Evolutionary conservation across 2,888 invertebrate genomes (phyloP), one percentile per base, ranked within the genome.

Genomic region (Myopa tessellatipennis): DNA sequence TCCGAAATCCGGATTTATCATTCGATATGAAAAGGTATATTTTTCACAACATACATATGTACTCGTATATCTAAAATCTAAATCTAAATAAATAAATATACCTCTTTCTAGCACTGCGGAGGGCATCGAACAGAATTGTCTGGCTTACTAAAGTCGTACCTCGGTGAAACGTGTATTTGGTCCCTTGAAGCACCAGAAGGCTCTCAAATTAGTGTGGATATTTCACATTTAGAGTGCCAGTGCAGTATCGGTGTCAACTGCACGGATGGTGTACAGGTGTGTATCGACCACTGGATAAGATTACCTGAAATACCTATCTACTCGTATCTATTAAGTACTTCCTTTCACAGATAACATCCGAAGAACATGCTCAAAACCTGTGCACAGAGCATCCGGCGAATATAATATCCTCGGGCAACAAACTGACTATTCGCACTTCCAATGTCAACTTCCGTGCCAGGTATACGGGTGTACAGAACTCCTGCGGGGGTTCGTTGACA

Each of bases 401-500:
- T 36, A 79, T 68, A 45, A 78, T 85, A 36, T 72, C 78, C 16
- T 36, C 36, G 4, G 38, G 38, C 36, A 65, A 38, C 36, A 8
- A 65, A 10, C 5, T 65, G 16, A 65, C 3, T 2, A 74, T 88
- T 12, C 55, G 71, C 34, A 75, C 85, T 0, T 71, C 71, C 0
- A 82, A 83, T 12, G 81, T 86, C 8, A 79, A 79, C 14, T 84
- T 89, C 14, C 55, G 75, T 4, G 89, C 91, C 2, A 90, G 90
- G 80, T 92, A 91, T 82, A 87, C 91, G 0, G 86, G 90, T 4
- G 81, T 91, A 36, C 88, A 87, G 38, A 87, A 84, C 74, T 94
- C 92, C 18, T 96, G 96, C 88, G 96, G 96, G 10, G 95, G 95
- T 0, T 90, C 89, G 7, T 90, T 94, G 69, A 90, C 90, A 0